A percentile compares a stretch with the other conserved stretches of the same genome.
phyloP scores from a whole-genome alignment of 1,140 invertebrate species.

The Trichonephila inaurata region DNA sequence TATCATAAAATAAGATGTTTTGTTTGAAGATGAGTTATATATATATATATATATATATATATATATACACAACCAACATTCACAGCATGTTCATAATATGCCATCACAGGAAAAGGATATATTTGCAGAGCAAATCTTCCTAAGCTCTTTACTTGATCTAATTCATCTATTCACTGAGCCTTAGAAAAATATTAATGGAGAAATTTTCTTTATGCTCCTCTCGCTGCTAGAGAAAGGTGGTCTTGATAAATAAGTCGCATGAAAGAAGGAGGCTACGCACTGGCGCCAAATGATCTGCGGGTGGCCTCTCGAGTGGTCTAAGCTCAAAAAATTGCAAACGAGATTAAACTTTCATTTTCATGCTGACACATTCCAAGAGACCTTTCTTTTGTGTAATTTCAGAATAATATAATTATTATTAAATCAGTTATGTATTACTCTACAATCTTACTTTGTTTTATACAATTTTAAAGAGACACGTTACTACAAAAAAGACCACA shows the following conservation, averaged over 20 bases:
- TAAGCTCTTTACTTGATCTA: not conserved
- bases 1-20: too few species aligned
- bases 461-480: too few species aligned
- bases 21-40: too few species aligned
- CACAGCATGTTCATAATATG: too few species aligned
- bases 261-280: not conserved
- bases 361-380: not conserved
- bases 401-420: too few species aligned
- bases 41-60: too few species aligned
- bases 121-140: not conserved
- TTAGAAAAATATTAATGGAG: slow-evolving; percentile 21
- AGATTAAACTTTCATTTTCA: not conserved
- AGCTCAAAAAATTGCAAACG: not conserved
- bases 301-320: not conserved
- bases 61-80: too few species aligned
- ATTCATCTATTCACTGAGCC: not conserved
- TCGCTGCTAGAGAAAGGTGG: not conserved
- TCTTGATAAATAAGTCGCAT: slow-evolving; percentile 8
- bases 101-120: too few species aligned
- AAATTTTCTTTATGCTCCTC: not conserved
- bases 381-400: not conserved
- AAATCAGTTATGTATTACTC: too few species aligned
- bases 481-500: too few species aligned
- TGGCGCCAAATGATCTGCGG: slow-evolving; percentile 15
- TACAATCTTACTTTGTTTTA: too few species aligned